Evolutionary conservation across 2,888 invertebrate species (phyloP).

Genomic region (Lepeophtheirus nordmannii): DNA sequence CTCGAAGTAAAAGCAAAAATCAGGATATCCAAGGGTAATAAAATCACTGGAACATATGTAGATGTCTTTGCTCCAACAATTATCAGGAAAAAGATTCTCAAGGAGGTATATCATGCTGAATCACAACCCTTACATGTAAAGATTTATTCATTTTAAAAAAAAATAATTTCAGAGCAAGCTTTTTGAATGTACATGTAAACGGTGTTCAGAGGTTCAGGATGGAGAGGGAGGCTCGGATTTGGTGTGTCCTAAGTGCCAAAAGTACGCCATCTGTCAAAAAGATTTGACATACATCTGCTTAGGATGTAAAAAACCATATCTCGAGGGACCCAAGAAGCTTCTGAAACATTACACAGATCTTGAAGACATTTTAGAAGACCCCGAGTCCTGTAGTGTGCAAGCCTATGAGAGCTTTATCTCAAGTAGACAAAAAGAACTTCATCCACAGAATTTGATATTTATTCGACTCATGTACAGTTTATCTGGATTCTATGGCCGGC

Average conservation of each 20-base stretch:
- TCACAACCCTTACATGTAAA: not conserved
- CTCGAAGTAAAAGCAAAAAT: not conserved
- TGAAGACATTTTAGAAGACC: not conserved
- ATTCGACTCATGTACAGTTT: conserved; percentile 4
- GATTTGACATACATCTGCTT: not conserved
- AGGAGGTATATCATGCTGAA: not conserved
- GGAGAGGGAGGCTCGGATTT: not conserved
- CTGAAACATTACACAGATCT: not conserved
- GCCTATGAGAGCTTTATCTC: conserved; percentile 11
- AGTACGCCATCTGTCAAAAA: not conserved
- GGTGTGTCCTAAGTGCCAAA: not conserved
- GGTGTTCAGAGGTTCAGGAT: conserved; percentile 7
- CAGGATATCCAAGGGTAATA: not conserved
- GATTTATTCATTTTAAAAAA: not conserved
- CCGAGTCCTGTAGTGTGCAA: not conserved
- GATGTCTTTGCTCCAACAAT: not conserved
- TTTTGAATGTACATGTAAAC: conserved; percentile 7
- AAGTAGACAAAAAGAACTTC: not conserved
- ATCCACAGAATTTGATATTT: conserved; percentile 6
- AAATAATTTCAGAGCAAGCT: conserved; percentile 13
- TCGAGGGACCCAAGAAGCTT: not conserved
- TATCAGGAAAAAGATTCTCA: not conserved
- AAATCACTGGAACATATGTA: not conserved
- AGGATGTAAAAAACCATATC: not conserved
- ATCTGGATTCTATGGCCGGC: conserved; percentile 6